Percentiles rank a stretch among this genome's conserved stretches.
Evolutionary conservation across 2,113 vertebrate species (phyloP).

Genomic region (Sylvia atricapilla): DNA sequence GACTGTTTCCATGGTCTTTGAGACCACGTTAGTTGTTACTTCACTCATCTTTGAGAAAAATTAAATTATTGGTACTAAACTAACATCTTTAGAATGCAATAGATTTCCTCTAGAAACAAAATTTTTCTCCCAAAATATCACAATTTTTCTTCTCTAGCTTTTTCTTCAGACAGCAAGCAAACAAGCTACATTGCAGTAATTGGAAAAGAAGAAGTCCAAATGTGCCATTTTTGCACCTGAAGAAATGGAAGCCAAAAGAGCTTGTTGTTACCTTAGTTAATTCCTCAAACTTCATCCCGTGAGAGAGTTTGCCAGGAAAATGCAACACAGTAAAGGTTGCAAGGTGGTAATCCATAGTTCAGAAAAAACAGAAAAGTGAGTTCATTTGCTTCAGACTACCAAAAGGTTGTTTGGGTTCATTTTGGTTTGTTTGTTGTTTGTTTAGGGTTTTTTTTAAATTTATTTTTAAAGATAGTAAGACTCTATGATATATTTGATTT

Average conservation of each 20-base stretch:
- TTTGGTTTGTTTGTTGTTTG: not conserved
- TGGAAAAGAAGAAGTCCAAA: not conserved
- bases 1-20: not conserved
- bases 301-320: not conserved
- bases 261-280: accelerated
- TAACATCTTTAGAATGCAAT: not conserved
- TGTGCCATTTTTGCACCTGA: not conserved
- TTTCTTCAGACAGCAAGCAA: not conserved
- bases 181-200: not conserved
- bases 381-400: not conserved
- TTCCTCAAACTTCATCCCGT: not conserved
- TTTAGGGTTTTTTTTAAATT: not conserved
- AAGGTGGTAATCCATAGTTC: not conserved
- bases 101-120: not conserved
- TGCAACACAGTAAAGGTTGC: not conserved
- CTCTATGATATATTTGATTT: not conserved
- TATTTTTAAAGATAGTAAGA: not conserved
- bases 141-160: not conserved
- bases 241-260: not conserved
- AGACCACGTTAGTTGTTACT: not conserved
- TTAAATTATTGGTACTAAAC: not conserved
- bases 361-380: not conserved
- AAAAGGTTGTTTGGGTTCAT: not conserved
- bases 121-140: not conserved
- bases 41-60: not conserved